Percentiles rank a stretch among this genome's conserved stretches.
Conservation (phyloP, 2,888 invertebrate species). For the Ochropacha duplaris region DNA sequence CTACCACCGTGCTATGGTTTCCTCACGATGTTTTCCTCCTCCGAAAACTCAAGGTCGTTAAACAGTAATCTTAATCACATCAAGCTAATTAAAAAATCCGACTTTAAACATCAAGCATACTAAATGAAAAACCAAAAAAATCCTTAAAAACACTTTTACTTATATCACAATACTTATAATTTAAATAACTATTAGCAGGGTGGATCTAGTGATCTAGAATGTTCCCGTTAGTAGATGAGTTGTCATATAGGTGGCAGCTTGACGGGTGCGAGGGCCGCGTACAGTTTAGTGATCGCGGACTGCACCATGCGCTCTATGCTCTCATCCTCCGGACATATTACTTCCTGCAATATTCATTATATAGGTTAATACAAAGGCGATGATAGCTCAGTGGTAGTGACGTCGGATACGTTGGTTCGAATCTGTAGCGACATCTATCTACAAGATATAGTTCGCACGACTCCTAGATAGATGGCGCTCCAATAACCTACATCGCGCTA, state of each 20-base stretch:
- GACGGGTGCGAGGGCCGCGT: conserved; percentile 88
- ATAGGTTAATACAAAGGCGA: not conserved
- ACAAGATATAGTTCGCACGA: too few relatives aligned
- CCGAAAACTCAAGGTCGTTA: too few relatives aligned
- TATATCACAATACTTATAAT: not conserved
- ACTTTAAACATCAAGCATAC: too few relatives aligned
- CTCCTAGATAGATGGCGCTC: too few relatives aligned
- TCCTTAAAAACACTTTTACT: not conserved
- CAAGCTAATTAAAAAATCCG: not conserved
- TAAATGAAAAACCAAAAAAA: not conserved
- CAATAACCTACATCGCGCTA: too few relatives aligned
- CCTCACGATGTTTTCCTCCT: too few relatives aligned
- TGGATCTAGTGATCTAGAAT: too few relatives aligned
- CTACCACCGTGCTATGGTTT: too few relatives aligned
- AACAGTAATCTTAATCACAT: not conserved
- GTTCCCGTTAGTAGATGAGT: not conserved
- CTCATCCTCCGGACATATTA: conserved; percentile 91
- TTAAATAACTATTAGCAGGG: not conserved
- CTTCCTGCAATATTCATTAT: conserved; percentile 82
- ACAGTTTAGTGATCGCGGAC: conserved; percentile 92
- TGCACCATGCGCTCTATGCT: conserved; percentile 91
- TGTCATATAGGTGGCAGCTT: conserved; percentile 38
- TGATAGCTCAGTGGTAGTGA: too few relatives aligned
- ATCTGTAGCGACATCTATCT: too few relatives aligned
- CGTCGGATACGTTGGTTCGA: too few relatives aligned